Evolutionary conservation across 1,140 invertebrate species (phyloP).

Genomic region (Bicyclus anynana): DNA sequence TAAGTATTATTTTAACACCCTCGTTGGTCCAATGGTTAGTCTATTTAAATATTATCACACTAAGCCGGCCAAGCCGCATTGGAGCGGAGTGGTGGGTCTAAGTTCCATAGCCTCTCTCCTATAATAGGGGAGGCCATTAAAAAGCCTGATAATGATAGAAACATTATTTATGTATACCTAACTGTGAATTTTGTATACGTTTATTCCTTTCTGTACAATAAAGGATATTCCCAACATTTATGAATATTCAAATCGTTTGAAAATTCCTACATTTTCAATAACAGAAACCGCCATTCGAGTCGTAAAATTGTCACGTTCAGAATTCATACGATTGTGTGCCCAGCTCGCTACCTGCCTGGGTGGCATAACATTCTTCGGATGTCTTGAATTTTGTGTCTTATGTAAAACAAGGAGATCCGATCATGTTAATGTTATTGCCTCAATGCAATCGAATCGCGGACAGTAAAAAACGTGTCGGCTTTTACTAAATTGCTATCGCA

Average conservation of each 20-base stretch:
- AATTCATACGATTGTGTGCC: slow-evolving; percentile 1
- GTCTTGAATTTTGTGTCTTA: background rate
- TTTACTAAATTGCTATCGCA: background rate
- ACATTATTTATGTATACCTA: too few relatives aligned
- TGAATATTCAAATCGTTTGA: background rate
- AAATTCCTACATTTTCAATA: background rate
- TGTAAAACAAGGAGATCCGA: background rate
- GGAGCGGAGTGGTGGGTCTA: too few relatives aligned
- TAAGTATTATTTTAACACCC: too few relatives aligned
- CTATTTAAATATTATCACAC: too few relatives aligned
- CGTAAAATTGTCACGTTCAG: slow-evolving; percentile 15
- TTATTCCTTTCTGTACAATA: background rate
- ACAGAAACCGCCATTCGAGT: background rate
- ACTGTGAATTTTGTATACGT: too few relatives aligned
- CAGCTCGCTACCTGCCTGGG: slow-evolving; percentile 1
- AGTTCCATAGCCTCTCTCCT: too few relatives aligned
- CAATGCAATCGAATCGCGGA: background rate
- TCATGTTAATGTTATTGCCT: background rate
- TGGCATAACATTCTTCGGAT: slow-evolving; percentile 11
- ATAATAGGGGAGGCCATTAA: too few relatives aligned
- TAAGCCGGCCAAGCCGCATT: too few relatives aligned
- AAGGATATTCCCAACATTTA: background rate
- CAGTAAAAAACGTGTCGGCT: slow-evolving; percentile 1
- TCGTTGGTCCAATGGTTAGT: too few relatives aligned
- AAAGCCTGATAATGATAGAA: too few relatives aligned